Percentiles rank a stretch among this genome's conserved stretches.
phyloP scores from a whole-genome alignment of 2,888 invertebrate genomes.

The Zeuzera pyrina region DNA sequence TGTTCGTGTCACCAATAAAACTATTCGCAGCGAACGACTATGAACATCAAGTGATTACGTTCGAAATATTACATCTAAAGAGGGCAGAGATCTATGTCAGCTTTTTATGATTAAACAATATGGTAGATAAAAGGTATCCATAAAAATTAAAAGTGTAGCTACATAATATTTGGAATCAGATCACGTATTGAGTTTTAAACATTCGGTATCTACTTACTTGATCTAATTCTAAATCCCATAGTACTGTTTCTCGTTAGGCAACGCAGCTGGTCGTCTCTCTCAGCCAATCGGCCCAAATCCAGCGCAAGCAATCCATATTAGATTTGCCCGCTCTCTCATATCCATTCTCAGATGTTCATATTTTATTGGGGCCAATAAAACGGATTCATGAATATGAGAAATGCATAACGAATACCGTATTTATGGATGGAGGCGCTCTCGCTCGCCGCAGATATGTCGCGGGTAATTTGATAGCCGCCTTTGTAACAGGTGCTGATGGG shows the following conservation, averaged over 20 bases:
- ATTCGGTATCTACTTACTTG: no score
- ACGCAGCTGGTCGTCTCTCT: conserved; percentile 32
- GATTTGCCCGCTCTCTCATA: conserved; percentile 71
- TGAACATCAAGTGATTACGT: conserved; percentile 11
- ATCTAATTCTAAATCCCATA: no score
- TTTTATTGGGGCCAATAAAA: conserved; percentile 75
- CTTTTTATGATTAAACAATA: no score
- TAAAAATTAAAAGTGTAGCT: no score
- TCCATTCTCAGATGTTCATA: conserved; percentile 75
- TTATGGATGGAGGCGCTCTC: conserved; percentile 67
- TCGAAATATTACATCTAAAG: no score
- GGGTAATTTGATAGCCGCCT: conserved; percentile 70
- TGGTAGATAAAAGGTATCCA: no score
- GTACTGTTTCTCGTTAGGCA: no score
- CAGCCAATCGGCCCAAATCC: conserved; percentile 58
- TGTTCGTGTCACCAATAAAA: conserved; percentile 17
- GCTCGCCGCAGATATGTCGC: conserved; percentile 61
- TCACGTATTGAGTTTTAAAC: no score
- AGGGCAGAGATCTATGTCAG: no score
- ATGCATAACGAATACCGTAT: conserved; percentile 73
- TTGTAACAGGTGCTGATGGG: conserved; percentile 72
- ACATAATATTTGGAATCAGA: no score
- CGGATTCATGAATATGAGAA: conserved; percentile 75
- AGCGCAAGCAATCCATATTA: conserved; percentile 71
- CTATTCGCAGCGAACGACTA: conserved; percentile 19